Evolutionary conservation across 2,888 invertebrate genomes (phyloP).

Genomic region (Calliscelio sp.): DNA sequence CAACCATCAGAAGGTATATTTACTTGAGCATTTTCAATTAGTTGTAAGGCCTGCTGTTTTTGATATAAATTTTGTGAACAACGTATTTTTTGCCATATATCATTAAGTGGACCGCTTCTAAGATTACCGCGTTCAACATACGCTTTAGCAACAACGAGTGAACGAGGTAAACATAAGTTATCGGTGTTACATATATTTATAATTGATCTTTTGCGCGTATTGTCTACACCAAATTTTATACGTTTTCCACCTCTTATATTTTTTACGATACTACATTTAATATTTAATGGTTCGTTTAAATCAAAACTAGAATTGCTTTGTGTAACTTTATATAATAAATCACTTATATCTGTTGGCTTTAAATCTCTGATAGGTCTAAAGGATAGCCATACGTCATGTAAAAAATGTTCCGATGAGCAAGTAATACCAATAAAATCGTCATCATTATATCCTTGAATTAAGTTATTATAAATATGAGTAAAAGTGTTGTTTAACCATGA

Average conservation of each 20-base stretch:
- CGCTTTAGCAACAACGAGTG: neutral
- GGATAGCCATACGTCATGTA: neutral
- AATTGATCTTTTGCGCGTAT: neutral
- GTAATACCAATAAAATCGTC: too few relatives aligned
- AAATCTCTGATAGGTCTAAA: neutral
- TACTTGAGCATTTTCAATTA: neutral
- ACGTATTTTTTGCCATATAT: slow-evolving; percentile 20
- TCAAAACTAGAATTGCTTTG: neutral
- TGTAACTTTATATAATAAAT: neutral
- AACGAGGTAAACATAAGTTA: slow-evolving; percentile 17
- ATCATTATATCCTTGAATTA: neutral
- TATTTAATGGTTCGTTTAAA: neutral
- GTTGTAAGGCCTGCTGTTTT: neutral
- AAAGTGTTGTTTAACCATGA: neutral
- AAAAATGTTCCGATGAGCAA: neutral
- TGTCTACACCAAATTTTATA: neutral
- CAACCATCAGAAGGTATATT: neutral
- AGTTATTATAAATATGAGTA: too few relatives aligned
- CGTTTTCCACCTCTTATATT: neutral
- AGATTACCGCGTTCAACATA: neutral
- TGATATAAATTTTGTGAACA: neutral
- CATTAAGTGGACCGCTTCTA: too few relatives aligned
- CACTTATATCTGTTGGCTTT: neutral
- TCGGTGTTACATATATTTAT: slow-evolving; percentile 1
- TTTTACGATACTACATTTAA: neutral